These are phyloP conservation scores for Apotomis capreana DNA, from an alignment of 2,888 invertebrate genomes.

Conservation along the genomic window DNA sequence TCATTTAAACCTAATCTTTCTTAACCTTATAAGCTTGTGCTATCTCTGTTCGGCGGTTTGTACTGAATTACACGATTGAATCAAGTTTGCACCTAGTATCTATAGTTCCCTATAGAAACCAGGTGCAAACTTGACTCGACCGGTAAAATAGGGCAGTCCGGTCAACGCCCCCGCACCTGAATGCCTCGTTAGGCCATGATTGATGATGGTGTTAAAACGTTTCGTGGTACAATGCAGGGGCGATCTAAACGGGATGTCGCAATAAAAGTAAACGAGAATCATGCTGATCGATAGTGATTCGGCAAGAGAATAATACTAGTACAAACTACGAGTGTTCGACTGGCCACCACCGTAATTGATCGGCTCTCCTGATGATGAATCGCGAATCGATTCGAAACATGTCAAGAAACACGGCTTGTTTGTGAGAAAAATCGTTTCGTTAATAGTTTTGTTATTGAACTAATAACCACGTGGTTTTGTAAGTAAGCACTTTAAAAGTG, in stretches of 20 bases:
- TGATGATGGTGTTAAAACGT: slow-evolving; percentile 5
- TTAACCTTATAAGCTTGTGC: too few relatives aligned
- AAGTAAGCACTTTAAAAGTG: too few relatives aligned
- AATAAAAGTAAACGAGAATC: slow-evolving; percentile 5
- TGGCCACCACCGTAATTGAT: too few relatives aligned
- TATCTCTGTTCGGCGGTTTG: background rate
- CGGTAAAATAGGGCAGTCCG: background rate
- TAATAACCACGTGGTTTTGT: too few relatives aligned
- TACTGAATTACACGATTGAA: background rate
- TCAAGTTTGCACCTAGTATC: background rate
- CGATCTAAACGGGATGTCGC: background rate
- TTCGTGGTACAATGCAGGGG: slow-evolving; percentile 4
- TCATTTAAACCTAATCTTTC: too few relatives aligned
- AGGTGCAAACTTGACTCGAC: background rate
- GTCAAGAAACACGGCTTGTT: too few relatives aligned
- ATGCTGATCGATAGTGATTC: slow-evolving; percentile 5
- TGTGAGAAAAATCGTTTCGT: too few relatives aligned
- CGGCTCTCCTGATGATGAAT: too few relatives aligned
- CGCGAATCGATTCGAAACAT: too few relatives aligned
- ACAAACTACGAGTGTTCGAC: too few relatives aligned
- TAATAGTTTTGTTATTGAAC: too few relatives aligned
- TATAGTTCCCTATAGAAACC: background rate
- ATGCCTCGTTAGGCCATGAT: slow-evolving; percentile 2
- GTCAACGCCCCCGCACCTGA: background rate
- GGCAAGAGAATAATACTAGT: background rate